phyloP scores from a whole-genome alignment of 2,797 vertebrate genomes.

The Lutjanus argentimaculatus region DNA sequence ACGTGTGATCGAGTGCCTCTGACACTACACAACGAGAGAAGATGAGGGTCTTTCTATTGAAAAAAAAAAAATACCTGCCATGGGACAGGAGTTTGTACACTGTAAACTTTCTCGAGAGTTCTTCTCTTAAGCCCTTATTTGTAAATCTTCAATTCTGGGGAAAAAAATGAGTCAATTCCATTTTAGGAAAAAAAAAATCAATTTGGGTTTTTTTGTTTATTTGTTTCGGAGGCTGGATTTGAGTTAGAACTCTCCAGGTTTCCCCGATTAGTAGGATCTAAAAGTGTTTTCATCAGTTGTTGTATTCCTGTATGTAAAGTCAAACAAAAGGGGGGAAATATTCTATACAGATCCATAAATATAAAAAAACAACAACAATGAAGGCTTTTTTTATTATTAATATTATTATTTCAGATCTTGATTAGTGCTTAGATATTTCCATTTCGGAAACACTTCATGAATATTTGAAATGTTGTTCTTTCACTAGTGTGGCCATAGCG shows the following conservation, averaged over 20 bases:
- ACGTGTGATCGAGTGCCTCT: slow-evolving; percentile 86
- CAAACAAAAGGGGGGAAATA: slow-evolving; percentile 88
- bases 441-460: slow-evolving; percentile 94
- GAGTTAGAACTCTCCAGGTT: slow-evolving; percentile 97
- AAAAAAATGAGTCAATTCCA: slow-evolving; percentile 91
- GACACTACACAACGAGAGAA: slow-evolving; percentile 91
- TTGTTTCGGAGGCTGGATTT: slow-evolving; percentile 93
- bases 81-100: slow-evolving; percentile 99
- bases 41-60: slow-evolving; percentile 92
- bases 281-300: slow-evolving; percentile 90
- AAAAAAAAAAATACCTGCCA: slow-evolving; percentile 87
- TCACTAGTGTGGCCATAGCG: slow-evolving; percentile 95
- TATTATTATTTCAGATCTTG: slow-evolving; percentile 83
- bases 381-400: slow-evolving; percentile 91
- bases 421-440: slow-evolving; percentile 94
- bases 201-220: slow-evolving; percentile 60
- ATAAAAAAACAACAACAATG: slow-evolving; percentile 94
- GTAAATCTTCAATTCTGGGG: slow-evolving; percentile 94
- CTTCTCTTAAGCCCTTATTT: slow-evolving; percentile 93
- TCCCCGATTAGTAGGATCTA: slow-evolving; percentile 88
- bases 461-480: slow-evolving; percentile 94
- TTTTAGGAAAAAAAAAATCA: slow-evolving; percentile 88
- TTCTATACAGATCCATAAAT: slow-evolving; percentile 92
- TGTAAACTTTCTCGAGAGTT: slow-evolving; percentile 92
- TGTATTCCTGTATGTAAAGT: slow-evolving; percentile 92